Evolutionary conservation across 2,113 vertebrate species (phyloP).

Genomic region (Paedocypris sp.): DNA sequence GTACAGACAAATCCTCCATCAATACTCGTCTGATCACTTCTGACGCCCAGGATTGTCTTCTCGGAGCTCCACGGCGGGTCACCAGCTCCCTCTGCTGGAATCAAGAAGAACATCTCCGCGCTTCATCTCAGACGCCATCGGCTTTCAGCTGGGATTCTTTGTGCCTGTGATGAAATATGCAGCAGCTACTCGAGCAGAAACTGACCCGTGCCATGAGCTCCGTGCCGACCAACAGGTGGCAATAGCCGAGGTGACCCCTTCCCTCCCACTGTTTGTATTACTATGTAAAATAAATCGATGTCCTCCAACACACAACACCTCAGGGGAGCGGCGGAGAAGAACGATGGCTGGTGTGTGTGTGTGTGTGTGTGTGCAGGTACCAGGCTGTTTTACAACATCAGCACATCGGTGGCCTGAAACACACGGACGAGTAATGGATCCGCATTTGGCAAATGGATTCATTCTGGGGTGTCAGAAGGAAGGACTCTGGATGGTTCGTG

Average conservation of each 20-base stretch:
- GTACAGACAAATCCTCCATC: background rate
- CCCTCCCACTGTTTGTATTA: slow-evolving; percentile 30
- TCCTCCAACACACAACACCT: slow-evolving; percentile 36
- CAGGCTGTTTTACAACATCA: slow-evolving; percentile 4
- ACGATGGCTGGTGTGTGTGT: slow-evolving; percentile 9
- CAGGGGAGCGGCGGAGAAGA: slow-evolving; percentile 18
- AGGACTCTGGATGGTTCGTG: slow-evolving; percentile 28
- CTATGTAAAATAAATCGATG: slow-evolving; percentile 45
- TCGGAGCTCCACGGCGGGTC: slow-evolving; percentile 19
- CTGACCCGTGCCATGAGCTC: slow-evolving; percentile 3
- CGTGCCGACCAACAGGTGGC: slow-evolving; percentile 1
- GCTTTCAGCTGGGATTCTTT: slow-evolving; percentile 13
- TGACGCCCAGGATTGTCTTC: background rate
- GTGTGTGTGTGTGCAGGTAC: slow-evolving; percentile 2
- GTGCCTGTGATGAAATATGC: slow-evolving; percentile 20
- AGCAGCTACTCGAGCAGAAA: slow-evolving; percentile 13
- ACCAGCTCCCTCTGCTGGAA: slow-evolving; percentile 56
- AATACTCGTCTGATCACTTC: background rate
- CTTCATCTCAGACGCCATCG: background rate
- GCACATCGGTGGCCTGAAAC: slow-evolving; percentile 28
- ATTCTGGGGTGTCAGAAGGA: slow-evolving; percentile 39
- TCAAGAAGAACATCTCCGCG: background rate
- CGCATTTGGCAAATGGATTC: slow-evolving; percentile 39
- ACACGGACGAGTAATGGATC: slow-evolving; percentile 24
- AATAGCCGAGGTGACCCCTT: slow-evolving; percentile 30